These are phyloP conservation scores for Pyrochroa serraticornis DNA, from an alignment of 2,888 invertebrate genomes.

Conservation along the genomic window DNA sequence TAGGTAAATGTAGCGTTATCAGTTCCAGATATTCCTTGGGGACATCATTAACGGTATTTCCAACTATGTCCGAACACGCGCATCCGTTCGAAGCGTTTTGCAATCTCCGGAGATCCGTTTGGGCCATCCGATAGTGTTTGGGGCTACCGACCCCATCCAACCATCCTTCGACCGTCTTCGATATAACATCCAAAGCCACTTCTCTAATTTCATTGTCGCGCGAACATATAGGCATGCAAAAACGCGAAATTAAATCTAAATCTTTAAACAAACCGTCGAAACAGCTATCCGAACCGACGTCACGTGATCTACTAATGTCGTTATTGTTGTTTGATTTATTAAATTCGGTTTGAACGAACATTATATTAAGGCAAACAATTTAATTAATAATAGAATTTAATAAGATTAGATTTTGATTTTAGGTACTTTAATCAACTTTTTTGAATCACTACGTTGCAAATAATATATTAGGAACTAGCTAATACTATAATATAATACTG, in stretches of 20 bases:
- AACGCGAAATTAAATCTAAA: slow-evolving; percentile 60
- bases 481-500: slow-evolving; percentile 50
- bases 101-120: slow-evolving; percentile 48
- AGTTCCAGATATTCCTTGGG: slow-evolving; percentile 62
- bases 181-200: slow-evolving; percentile 60
- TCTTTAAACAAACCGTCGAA: slow-evolving; percentile 52
- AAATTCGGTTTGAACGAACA: slow-evolving; percentile 56
- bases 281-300: slow-evolving; percentile 33
- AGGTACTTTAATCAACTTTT: neutral
- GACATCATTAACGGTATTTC: slow-evolving; percentile 53
- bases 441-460: slow-evolving; percentile 3
- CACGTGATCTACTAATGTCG: slow-evolving; percentile 42
- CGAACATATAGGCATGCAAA: slow-evolving; percentile 62
- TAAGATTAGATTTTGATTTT: slow-evolving; percentile 2
- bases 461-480: slow-evolving; percentile 43
- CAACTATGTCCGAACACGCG: slow-evolving; percentile 58
- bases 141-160: slow-evolving; percentile 62
- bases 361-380: slow-evolving; percentile 41
- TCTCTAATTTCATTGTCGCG: slow-evolving; percentile 61
- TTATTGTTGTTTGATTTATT: slow-evolving; percentile 54
- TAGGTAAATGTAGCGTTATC: slow-evolving; percentile 63
- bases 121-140: slow-evolving; percentile 55
- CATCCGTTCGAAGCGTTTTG: slow-evolving; percentile 50
- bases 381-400: neutral
- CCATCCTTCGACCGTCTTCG: slow-evolving; percentile 63